phyloP scores from a whole-genome alignment of 2,888 invertebrate genomes.

The Ochlodes sylvanus region DNA sequence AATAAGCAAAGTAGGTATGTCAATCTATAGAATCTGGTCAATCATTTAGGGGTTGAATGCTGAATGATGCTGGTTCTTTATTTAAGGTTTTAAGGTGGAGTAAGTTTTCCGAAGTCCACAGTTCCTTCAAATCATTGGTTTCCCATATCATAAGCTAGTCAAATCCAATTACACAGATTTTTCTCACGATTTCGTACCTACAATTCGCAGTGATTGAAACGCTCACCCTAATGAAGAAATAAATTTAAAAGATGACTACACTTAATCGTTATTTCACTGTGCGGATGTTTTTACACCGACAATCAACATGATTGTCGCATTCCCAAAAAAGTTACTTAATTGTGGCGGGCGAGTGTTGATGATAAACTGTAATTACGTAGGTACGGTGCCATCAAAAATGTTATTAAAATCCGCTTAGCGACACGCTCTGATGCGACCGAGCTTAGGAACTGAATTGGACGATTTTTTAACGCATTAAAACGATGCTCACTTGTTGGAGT shows the following conservation, averaged over 20 bases:
- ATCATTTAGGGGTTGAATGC: too few species aligned
- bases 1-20: too few species aligned
- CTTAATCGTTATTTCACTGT: constrained; percentile 60
- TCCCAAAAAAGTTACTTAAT: constrained; percentile 78
- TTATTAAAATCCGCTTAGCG: constrained; percentile 83
- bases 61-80: too few species aligned
- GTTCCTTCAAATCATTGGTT: background rate
- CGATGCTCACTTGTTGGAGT: constrained; percentile 39
- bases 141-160: background rate
- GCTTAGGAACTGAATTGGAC: constrained; percentile 38
- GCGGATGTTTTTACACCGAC: constrained; percentile 65
- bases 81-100: too few species aligned
- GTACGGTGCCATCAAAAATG: constrained; percentile 67
- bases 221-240: constrained; percentile 31
- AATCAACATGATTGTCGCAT: constrained; percentile 81
- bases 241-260: constrained; percentile 51
- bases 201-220: constrained; percentile 17
- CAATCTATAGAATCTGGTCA: too few species aligned
- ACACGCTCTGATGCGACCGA: constrained; percentile 55
- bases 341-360: constrained; percentile 78
- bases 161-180: constrained; percentile 11
- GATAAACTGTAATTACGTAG: constrained; percentile 80
- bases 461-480: constrained; percentile 41
- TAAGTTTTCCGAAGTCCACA: too few species aligned
- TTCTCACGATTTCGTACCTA: constrained; percentile 4